Conservation (phyloP, 2,888 invertebrate genomes). For the Galerucella pusilla region DNA sequence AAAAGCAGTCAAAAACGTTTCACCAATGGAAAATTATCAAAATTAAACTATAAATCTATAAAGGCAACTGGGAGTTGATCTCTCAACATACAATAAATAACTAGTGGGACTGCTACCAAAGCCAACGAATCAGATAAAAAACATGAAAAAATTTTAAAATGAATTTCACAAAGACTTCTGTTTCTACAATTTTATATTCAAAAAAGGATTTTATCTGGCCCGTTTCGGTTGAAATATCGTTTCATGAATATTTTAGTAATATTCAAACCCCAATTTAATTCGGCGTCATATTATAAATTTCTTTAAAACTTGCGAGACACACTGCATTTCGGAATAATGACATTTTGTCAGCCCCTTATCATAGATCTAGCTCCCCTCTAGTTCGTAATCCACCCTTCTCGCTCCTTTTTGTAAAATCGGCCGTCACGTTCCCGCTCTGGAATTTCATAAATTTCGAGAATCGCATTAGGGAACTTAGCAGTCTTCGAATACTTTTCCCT, state of each 20-base stretch:
- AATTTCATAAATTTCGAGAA: slow-evolving; percentile 45
- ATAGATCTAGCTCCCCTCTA: slow-evolving; percentile 30
- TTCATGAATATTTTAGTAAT: slow-evolving; percentile 29
- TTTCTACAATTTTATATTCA: background rate
- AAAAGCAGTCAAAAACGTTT: no score
- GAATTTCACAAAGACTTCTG: background rate
- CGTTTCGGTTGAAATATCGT: background rate
- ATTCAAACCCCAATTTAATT: slow-evolving; percentile 20
- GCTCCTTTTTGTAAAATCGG: slow-evolving; percentile 28
- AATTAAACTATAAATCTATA: no score
- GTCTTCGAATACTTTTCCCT: slow-evolving; percentile 39
- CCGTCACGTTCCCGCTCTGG: slow-evolving; percentile 27
- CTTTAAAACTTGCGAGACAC: slow-evolving; percentile 21
- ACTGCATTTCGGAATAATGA: slow-evolving; percentile 36
- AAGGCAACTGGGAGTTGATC: no score
- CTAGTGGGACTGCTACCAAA: background rate
- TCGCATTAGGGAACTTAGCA: slow-evolving; percentile 39
- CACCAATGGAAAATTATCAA: no score
- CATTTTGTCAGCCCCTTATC: slow-evolving; percentile 36
- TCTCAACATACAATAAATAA: no score
- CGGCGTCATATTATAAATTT: slow-evolving; percentile 24
- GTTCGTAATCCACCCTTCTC: slow-evolving; percentile 19
- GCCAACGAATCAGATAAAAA: background rate
- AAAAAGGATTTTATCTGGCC: background rate
- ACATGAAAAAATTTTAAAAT: background rate